phyloP scores from a whole-genome alignment of 2,797 vertebrate genomes.

The Enoplosus armatus region DNA sequence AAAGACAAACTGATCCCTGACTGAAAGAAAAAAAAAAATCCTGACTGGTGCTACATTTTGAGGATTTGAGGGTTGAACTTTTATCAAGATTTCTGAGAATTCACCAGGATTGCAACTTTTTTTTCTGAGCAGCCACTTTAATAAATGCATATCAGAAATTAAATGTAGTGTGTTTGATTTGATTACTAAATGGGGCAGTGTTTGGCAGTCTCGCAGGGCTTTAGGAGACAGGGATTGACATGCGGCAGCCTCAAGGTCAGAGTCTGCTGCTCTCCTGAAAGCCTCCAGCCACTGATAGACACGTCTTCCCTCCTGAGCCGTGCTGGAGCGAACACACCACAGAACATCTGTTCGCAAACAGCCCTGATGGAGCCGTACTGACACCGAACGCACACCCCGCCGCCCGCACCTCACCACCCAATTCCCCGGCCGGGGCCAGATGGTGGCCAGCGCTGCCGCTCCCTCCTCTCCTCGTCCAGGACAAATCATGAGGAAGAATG shows the following conservation, averaged over 20 bases:
- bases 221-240: slow-evolving; percentile 78
- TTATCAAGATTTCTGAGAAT: slow-evolving; percentile 29
- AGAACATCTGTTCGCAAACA: slow-evolving; percentile 99
- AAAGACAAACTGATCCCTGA: slow-evolving; percentile 44
- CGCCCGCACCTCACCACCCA: slow-evolving; percentile 89
- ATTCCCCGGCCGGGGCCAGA: slow-evolving; percentile 96
- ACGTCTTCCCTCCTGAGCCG: slow-evolving; percentile 94
- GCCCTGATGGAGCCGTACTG: slow-evolving; percentile 95
- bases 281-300: slow-evolving; percentile 95
- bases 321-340: slow-evolving; percentile 93
- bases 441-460: slow-evolving; percentile 86
- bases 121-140: slow-evolving; percentile 14
- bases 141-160: slow-evolving; percentile 29
- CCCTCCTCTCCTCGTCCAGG: slow-evolving; percentile 75
- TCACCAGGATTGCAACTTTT: slow-evolving; percentile 36
- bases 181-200: slow-evolving; percentile 57
- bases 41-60: slow-evolving; percentile 35
- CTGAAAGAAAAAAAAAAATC: slow-evolving; percentile 12
- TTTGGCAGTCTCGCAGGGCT: slow-evolving; percentile 52
- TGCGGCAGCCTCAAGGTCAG: slow-evolving; percentile 96
- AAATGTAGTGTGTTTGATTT: slow-evolving; percentile 51
- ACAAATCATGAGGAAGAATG: slow-evolving; percentile 87
- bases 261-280: slow-evolving; percentile 90
- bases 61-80: slow-evolving; percentile 43
- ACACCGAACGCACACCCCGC: slow-evolving; percentile 88